Conservation (phyloP, 2,888 invertebrate species). For the Mactromeris polynyma region DNA sequence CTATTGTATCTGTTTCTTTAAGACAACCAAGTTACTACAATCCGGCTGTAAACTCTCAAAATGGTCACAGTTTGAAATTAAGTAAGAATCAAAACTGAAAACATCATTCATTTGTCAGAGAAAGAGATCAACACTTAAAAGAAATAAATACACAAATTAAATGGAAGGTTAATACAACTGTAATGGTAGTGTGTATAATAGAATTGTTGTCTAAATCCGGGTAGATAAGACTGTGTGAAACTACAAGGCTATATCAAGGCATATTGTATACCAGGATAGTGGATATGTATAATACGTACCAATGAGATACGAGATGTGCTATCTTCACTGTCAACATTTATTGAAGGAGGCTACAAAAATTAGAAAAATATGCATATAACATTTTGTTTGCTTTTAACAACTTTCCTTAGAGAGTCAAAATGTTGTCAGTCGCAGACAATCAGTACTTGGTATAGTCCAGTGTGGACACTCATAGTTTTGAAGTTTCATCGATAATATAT, state of each 20-base stretch:
- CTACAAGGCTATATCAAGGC: constrained; percentile 8
- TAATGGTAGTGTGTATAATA: neutral
- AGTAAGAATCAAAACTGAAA: neutral
- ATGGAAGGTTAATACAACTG: neutral
- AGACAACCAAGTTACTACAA: neutral
- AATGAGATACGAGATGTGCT: constrained; percentile 51
- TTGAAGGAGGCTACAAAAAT: constrained; percentile 36
- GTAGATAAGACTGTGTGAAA: neutral
- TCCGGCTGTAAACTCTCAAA: neutral
- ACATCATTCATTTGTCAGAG: neutral
- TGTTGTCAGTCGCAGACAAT: no score
- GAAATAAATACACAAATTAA: neutral
- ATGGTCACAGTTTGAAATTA: neutral
- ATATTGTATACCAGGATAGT: neutral
- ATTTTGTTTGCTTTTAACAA: no score
- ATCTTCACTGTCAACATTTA: constrained; percentile 52
- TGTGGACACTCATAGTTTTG: no score
- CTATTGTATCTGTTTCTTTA: no score
- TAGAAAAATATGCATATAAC: neutral
- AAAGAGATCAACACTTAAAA: neutral
- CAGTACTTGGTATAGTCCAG: no score
- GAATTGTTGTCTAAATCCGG: neutral
- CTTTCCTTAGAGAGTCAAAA: no score
- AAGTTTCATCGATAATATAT: no score
- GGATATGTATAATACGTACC: constrained; percentile 42